phyloP scores from a whole-genome alignment of 2,888 invertebrate genomes.

The Suillia variegata region DNA sequence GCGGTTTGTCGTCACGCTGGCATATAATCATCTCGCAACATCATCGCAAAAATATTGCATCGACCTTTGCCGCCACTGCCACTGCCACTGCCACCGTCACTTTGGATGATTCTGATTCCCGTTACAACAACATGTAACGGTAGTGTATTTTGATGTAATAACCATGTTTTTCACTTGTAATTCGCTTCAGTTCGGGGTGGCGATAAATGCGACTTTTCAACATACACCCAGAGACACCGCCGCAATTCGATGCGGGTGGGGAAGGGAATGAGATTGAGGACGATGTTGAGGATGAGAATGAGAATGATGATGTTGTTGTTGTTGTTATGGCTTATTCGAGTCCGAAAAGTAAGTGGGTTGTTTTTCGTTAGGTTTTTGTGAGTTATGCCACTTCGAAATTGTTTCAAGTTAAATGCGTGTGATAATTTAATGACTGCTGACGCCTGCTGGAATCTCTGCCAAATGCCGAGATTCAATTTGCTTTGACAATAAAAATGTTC shows the following conservation, averaged over 20 bases:
- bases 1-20: conserved; percentile 46
- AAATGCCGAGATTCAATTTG: conserved; percentile 44
- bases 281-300: conserved; percentile 18
- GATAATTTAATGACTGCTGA: conserved; percentile 59
- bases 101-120: conserved; percentile 6
- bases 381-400: conserved; percentile 45
- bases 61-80: conserved; percentile 20
- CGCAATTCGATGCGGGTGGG: conserved; percentile 12
- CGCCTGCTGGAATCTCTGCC: conserved; percentile 41
- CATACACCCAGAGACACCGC: no score
- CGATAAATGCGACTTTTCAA: no score
- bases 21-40: conserved; percentile 53
- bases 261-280: conserved; percentile 18
- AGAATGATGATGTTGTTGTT: conserved; percentile 7
- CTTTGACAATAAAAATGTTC: conserved; percentile 52
- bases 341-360: conserved; percentile 43
- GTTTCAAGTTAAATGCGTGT: conserved; percentile 60
- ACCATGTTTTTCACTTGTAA: conserved; percentile 59
- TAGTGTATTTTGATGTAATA: conserved; percentile 55
- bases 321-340: conserved; percentile 1
- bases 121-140: conserved; percentile 20
- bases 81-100: not conserved
- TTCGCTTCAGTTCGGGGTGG: conserved; percentile 45
- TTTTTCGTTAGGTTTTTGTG: conserved; percentile 33
- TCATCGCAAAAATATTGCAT: conserved; percentile 23